Evolutionary conservation across 1,140 invertebrate species (phyloP).

Genomic region (Lamellibrachia luymesi): DNA sequence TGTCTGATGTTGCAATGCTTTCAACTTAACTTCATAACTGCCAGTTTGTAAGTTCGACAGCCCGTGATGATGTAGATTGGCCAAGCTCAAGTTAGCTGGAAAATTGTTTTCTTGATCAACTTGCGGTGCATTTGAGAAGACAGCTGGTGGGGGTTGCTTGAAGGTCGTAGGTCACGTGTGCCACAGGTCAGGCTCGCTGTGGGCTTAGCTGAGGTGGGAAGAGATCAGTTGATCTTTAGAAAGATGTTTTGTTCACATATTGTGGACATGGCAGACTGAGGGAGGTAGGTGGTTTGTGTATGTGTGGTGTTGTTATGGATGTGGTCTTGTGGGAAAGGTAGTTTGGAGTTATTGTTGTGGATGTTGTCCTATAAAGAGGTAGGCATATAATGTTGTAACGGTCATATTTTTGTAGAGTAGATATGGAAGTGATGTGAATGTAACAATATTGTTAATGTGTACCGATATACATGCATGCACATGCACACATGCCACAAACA

Average conservation of each 20-base stretch:
- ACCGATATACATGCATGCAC: too few species aligned
- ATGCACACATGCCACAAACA: neutral
- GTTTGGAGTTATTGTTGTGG: neutral
- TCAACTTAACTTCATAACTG: neutral
- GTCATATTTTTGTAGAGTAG: too few species aligned
- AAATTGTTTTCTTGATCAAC: neutral
- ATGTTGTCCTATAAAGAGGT: too few species aligned
- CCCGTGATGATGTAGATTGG: neutral
- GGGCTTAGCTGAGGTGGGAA: neutral
- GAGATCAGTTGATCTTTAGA: neutral
- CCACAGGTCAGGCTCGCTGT: neutral
- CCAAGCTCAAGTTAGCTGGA: slow-evolving; percentile 3
- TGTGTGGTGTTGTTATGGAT: neutral
- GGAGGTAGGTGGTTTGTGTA: neutral
- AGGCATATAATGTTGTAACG: too few species aligned
- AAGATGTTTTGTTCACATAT: neutral
- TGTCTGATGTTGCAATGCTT: neutral
- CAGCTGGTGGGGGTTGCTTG: neutral
- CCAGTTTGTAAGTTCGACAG: neutral
- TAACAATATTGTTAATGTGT: too few species aligned
- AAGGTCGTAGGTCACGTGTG: neutral
- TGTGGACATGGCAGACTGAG: neutral
- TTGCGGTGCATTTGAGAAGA: neutral
- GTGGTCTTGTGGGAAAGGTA: neutral
- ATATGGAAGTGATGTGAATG: too few species aligned